These are phyloP conservation scores for Caerostris darwini DNA, from an alignment of 1,140 invertebrate genomes.

Conservation along the genomic window DNA sequence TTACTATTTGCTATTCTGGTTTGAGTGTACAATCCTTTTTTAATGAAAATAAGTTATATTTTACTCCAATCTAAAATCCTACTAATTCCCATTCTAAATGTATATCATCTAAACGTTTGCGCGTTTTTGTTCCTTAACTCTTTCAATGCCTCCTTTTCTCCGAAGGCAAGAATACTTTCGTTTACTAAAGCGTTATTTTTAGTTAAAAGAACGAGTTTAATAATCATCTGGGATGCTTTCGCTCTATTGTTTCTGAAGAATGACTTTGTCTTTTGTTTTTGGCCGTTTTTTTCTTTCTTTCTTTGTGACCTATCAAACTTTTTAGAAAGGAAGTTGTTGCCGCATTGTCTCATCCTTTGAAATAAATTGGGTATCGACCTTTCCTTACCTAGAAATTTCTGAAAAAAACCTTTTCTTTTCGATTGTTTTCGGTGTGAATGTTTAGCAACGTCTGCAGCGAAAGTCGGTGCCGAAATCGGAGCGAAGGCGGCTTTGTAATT, in stretches of 20 bases:
- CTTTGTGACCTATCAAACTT: constrained; percentile 24
- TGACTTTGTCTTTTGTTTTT: neutral
- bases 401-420: neutral
- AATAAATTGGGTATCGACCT: constrained; percentile 38
- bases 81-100: neutral
- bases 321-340: constrained; percentile 10
- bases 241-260: constrained; percentile 10
- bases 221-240: constrained; percentile 8
- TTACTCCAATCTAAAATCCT: neutral
- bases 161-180: neutral
- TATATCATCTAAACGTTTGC: neutral
- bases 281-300: neutral
- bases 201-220: constrained; percentile 26
- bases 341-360: neutral
- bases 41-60: neutral
- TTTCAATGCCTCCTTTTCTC: neutral
- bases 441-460: neutral
- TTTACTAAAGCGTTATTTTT: constrained; percentile 3
- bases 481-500: neutral
- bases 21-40: neutral
- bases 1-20: neutral
- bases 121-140: neutral
- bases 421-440: neutral
- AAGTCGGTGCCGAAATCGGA: no score
- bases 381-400: neutral